Base-by-base conservation (phyloP, 64 coral and sea anemone species). In the Pocillopora damicornis region DNA sequence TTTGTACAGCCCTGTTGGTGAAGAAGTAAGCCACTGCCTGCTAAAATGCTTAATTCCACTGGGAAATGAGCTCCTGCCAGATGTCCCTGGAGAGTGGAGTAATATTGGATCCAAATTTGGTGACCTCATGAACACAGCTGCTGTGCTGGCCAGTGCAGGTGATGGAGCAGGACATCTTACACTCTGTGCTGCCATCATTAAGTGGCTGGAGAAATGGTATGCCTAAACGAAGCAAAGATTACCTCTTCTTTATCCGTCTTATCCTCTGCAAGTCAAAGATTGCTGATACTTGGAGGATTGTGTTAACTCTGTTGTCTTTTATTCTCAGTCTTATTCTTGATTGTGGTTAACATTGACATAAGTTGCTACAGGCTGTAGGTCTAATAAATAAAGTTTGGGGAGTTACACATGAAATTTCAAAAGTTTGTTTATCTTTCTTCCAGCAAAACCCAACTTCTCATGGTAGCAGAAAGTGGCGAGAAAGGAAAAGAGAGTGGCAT, bases 191-290 rank as follows among this genome's bases (percentile, higher is more conserved):
- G 93, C 93, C 71, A 90, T 93, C 66, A 94, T 95, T 79, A 74
- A 77, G 15, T 98, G 96, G 93, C 84, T 98, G 6, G 77, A 98
- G 14, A 90, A 80, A 74, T 98, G 96, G 96, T 98, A 93, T 63
- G 87, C 73, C 35, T 15, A 72, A 65, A 13, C 16, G 11, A 79
- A 72, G 11, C 9, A 17, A 13, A 68, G 11, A 51, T 51, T 51
- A 51, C 7, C 42, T 51, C 42, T 51, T 51, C 42, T 51, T 51
- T 51, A 7, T 51, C 42, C 0, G 42, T 51, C 42, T 51, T 51
- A 51, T 51, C 42, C 42, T 51, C 42, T 51, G 42, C 42, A 51
- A 51, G 7, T 51, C 0, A 0, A 51, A 51, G 42, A 1, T 51
- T 51, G 2, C 42, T 51, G 42, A 51, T 51, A 51, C 42, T 51